Evolutionary conservation across 2,888 invertebrate genomes (phyloP).

Genomic region (Rotaria macrura): DNA sequence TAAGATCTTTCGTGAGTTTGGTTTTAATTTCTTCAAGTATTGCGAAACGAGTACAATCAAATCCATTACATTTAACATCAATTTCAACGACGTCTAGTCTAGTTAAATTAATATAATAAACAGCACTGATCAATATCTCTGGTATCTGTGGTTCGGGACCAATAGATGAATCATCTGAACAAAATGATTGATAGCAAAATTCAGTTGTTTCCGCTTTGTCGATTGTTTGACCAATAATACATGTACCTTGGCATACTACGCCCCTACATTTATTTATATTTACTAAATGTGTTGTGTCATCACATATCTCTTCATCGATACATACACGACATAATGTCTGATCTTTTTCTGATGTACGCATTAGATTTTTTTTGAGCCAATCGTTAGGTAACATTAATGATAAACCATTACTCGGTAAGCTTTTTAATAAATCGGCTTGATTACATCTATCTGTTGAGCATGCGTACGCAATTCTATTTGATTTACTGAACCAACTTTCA

Average conservation of each 20-base stretch:
- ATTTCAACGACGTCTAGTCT: not conserved
- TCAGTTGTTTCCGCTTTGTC: not conserved
- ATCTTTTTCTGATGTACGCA: not conserved
- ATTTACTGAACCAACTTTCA: not conserved
- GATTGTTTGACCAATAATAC: not conserved
- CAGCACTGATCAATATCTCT: not conserved
- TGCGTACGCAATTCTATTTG: not conserved
- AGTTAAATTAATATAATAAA: not conserved
- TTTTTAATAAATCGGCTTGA: not conserved
- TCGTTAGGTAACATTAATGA: not conserved
- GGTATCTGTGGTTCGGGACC: too few relatives aligned
- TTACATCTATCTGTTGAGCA: not conserved
- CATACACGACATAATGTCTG: not conserved
- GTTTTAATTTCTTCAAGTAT: not conserved
- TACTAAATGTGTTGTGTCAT: not conserved
- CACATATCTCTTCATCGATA: not conserved
- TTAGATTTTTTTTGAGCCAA: not conserved
- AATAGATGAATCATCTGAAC: not conserved
- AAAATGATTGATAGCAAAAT: not conserved
- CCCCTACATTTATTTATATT: not conserved
- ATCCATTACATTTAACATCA: not conserved
- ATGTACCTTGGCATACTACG: not conserved
- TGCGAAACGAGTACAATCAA: not conserved
- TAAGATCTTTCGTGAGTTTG: not conserved
- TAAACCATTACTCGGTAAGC: not conserved